These are phyloP conservation scores for Otolemur crassicaudatus DNA, from an alignment of 2,797 vertebrate genomes.

Conservation along the genomic window DNA sequence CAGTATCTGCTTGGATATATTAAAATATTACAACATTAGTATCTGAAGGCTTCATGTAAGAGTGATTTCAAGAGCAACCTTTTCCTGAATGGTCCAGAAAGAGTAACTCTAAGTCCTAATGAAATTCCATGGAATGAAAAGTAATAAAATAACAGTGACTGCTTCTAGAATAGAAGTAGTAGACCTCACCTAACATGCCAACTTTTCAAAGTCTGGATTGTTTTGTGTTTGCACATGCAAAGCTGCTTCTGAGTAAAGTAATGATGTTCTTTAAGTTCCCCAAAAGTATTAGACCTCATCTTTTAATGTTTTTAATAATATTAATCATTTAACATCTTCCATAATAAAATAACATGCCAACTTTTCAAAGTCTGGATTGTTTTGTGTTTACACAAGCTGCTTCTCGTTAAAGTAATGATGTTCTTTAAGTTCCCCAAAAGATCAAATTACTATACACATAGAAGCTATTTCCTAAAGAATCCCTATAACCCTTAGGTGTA, in stretches of 20 bases:
- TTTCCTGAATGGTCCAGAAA: conserved; percentile 49
- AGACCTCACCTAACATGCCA: too few relatives aligned
- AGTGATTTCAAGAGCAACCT: conserved; percentile 38
- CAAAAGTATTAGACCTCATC: not conserved
- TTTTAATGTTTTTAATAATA: not conserved
- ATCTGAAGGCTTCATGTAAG: not conserved
- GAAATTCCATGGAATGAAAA: not conserved
- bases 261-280: too few relatives aligned
- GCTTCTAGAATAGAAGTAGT: not conserved
- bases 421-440: not conserved
- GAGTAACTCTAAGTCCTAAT: conserved; percentile 51
- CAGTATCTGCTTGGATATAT: not conserved
- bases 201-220: too few relatives aligned
- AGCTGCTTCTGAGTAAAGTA: too few relatives aligned
- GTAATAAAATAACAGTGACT: conserved; percentile 44
- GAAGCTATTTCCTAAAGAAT: not conserved
- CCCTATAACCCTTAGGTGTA: not conserved
- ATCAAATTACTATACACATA: not conserved
- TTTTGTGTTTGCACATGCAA: too few relatives aligned
- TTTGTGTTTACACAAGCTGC: too few relatives aligned
- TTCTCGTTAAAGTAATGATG: not conserved
- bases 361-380: not conserved
- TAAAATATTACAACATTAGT: not conserved
- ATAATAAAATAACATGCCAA: not conserved
- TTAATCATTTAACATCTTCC: not conserved